Evolutionary conservation across 2,113 vertebrate genomes (phyloP).

Genomic region (Myiozetetes cayanensis): DNA sequence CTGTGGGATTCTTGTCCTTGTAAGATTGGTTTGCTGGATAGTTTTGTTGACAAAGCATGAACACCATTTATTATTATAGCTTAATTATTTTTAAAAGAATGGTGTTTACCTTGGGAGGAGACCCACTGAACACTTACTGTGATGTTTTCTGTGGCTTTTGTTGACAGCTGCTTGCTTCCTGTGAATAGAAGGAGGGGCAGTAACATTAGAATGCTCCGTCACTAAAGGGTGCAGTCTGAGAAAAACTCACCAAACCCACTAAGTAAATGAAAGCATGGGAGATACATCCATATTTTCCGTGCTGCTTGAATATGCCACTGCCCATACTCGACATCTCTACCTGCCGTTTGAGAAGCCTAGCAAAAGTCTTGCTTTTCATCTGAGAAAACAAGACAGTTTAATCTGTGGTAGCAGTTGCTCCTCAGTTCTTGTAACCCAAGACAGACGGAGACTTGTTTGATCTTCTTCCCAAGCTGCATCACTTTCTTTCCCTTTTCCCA

Average conservation of each 20-base stretch:
- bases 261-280: not conserved
- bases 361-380: not conserved
- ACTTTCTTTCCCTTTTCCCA: not conserved
- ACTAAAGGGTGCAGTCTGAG: not conserved
- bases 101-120: slow-evolving; percentile 11
- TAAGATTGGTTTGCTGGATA: not conserved
- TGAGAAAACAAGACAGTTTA: not conserved
- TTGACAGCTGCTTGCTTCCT: not conserved
- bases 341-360: not conserved
- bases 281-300: not conserved
- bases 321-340: not conserved
- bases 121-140: not conserved
- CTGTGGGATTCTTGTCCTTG: not conserved
- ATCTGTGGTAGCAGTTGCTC: not conserved
- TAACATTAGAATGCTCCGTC: not conserved
- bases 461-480: not conserved
- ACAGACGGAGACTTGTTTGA: not conserved
- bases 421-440: not conserved
- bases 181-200: not conserved
- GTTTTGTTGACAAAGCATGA: not conserved
- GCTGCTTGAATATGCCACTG: not conserved
- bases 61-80: not conserved
- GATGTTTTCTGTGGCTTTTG: not conserved
- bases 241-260: not conserved
- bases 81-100: not conserved